Evolutionary conservation across 2,888 invertebrate genomes (phyloP), one percentile per base, ranked within the genome.

Genomic region (Synergus japonicus): DNA sequence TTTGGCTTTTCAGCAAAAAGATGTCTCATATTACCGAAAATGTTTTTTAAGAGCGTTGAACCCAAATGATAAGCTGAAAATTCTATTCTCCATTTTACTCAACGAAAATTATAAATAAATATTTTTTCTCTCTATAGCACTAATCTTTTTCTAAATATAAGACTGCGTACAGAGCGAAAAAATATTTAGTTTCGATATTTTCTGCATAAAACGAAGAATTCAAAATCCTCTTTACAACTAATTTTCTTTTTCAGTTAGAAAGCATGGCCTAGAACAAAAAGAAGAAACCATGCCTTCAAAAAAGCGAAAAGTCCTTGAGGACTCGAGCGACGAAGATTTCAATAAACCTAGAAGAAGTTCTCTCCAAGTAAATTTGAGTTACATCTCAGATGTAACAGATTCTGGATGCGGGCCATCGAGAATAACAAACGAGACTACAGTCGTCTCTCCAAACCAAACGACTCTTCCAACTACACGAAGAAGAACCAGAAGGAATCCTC

Each of bases 321-420:
- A 9, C n/a, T 41, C 64, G 13, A 37, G n/a, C 29, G 78, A 78
- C 3, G 79, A 67, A 37, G 78, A 76, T n/a, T 82, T 78, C 15
- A 46, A 69, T 8, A 81, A 78, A 18, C 44, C 41, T 79, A 86
- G 86, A 41, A 83, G 87, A 58, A 89, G 87, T 77, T 91, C 91
- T 1, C 63, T 91, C 64, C 83, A 78, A 81, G 90, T 91, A 1
- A 90, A 91, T 83, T 83, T 91, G 73, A 91, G 91, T 82, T 90
- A 79, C 63, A 77, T 69, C 2, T 85, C 89, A 0, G 84, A 85
- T 76, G 66, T 86, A 54, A 85, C 86, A 8, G 85, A 89, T 73
- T 88, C 89, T 10, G 12, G 22, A 12, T 82, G 86, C 58, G 79
- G 78, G 8, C 86, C 85, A 0, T 76, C 85, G 4, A 81, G 66